Percentiles rank a stretch among this genome's conserved stretches.
Conservation (phyloP, 2,113 vertebrate genomes). For the Percopsis transmontana region DNA sequence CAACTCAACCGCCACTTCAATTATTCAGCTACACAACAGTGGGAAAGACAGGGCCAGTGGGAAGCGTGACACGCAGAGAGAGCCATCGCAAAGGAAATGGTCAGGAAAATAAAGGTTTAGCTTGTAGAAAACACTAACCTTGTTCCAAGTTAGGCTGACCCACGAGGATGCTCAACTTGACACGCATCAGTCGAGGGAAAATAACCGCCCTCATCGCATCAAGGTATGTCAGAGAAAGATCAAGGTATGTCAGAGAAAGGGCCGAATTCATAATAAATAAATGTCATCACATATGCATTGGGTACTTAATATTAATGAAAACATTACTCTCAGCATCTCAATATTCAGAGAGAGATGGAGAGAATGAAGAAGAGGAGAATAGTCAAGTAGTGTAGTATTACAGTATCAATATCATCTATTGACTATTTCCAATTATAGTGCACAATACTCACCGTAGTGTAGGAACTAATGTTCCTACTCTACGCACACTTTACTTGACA, state of each 20-base stretch:
- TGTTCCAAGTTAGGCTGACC: too few relatives aligned
- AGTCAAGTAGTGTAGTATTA: conserved; percentile 51
- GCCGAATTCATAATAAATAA: conserved; percentile 43
- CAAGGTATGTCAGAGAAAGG: too few relatives aligned
- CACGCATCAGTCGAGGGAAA: too few relatives aligned
- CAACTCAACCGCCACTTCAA: conserved; percentile 46
- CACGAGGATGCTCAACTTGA: too few relatives aligned
- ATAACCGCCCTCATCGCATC: too few relatives aligned
- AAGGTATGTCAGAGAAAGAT: too few relatives aligned
- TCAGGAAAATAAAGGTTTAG: too few relatives aligned
- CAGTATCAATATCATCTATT: background rate
- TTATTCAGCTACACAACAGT: conserved; percentile 49
- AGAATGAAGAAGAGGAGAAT: conserved; percentile 31
- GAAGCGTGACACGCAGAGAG: conserved; percentile 6
- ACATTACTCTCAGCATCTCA: conserved; percentile 54
- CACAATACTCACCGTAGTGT: background rate
- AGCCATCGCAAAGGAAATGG: background rate
- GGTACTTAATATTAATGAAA: conserved; percentile 65
- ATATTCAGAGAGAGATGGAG: conserved; percentile 49
- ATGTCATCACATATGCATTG: conserved; percentile 60
- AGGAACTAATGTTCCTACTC: too few relatives aligned
- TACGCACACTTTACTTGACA: too few relatives aligned
- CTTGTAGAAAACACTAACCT: too few relatives aligned
- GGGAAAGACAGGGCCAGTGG: conserved; percentile 33
- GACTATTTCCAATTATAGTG: too few relatives aligned